Conservation (phyloP, 2,113 vertebrate genomes). For the Podilymbus podiceps region DNA sequence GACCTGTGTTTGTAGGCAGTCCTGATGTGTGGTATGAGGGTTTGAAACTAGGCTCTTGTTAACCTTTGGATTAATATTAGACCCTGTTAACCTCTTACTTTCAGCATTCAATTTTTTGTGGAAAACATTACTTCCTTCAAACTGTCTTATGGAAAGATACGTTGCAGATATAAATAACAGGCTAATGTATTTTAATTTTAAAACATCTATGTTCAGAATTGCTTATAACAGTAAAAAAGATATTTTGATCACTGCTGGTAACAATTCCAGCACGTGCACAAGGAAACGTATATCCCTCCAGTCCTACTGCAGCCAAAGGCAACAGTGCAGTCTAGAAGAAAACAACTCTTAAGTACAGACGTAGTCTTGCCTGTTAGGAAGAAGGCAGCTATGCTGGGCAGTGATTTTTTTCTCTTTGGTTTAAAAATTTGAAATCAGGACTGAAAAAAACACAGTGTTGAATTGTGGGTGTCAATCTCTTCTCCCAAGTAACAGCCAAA, state of each 20-base stretch:
- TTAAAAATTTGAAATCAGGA: background rate
- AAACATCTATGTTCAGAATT: background rate
- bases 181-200: background rate
- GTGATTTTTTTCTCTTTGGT: background rate
- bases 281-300: rapidly evolving
- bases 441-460: background rate
- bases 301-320: background rate
- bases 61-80: background rate
- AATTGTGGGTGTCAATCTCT: background rate
- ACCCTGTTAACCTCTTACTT: background rate
- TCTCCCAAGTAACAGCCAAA: too few species aligned
- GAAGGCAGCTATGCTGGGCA: background rate
- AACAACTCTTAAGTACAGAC: background rate
- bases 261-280: background rate
- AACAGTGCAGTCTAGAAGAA: background rate
- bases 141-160: background rate
- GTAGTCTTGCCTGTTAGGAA: background rate
- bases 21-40: background rate
- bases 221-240: background rate
- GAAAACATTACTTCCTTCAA: background rate
- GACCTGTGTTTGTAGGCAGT: background rate
- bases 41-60: background rate
- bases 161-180: background rate
- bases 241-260: background rate
- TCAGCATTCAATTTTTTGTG: background rate